Evolutionary conservation across 2,113 vertebrate genomes (phyloP).

Genomic region (Chlorocebus sabaeus): DNA sequence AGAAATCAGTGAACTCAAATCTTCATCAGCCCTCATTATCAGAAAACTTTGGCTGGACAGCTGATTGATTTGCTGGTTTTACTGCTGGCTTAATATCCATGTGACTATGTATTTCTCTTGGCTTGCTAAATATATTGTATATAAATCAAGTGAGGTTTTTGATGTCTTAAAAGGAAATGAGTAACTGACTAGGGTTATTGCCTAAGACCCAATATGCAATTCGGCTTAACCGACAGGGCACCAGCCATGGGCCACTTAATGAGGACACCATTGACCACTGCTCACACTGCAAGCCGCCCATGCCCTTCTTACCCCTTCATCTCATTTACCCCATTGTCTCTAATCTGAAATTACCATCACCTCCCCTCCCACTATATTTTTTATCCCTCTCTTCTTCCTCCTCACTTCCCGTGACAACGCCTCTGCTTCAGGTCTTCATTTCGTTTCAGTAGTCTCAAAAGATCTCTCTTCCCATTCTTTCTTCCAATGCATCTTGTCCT

Average conservation of each 20-base stretch:
- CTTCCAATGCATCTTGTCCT: not conserved
- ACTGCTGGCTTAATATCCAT: not conserved
- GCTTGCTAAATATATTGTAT: slow-evolving; percentile 8
- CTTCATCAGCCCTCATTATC: not conserved
- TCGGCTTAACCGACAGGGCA: not conserved
- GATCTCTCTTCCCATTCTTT: not conserved
- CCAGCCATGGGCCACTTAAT: rapidly evolving
- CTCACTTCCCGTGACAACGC: not conserved
- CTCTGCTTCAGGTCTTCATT: not conserved
- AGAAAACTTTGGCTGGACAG: not conserved
- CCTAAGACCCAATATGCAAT: not conserved
- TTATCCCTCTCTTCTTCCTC: not conserved
- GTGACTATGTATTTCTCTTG: slow-evolving; percentile 24
- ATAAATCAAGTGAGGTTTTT: not conserved
- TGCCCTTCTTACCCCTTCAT: rapidly evolving
- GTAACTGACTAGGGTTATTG: not conserved
- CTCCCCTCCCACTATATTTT: rapidly evolving
- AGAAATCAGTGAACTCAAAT: slow-evolving; percentile 50
- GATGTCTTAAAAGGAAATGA: slow-evolving; percentile 31
- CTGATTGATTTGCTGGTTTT: slow-evolving; percentile 57
- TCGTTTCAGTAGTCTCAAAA: rapidly evolving
- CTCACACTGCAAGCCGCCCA: rapidly evolving
- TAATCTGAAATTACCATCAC: rapidly evolving
- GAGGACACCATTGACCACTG: rapidly evolving
- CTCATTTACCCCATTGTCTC: rapidly evolving